These are phyloP conservation scores for Enoplosus armatus DNA, from an alignment of 2,797 vertebrate genomes.

Conservation along the genomic window DNA sequence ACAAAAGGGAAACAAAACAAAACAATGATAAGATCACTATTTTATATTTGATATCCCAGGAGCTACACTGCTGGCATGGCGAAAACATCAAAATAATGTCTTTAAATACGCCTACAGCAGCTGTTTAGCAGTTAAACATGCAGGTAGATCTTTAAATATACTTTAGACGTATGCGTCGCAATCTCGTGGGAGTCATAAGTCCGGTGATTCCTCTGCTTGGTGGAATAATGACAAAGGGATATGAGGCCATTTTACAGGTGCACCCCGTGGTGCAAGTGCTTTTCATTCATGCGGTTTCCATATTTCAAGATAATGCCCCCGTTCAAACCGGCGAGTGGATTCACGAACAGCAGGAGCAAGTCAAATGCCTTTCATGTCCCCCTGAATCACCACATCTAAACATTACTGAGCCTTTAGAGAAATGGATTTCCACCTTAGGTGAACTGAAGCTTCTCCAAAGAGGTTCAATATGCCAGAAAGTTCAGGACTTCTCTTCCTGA, in stretches of 20 bases:
- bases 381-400: constrained; percentile 30
- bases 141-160: constrained; percentile 1
- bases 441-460: neutral
- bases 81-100: neutral
- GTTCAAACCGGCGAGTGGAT: constrained; percentile 2
- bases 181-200: constrained; percentile 20
- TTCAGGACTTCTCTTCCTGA: neutral
- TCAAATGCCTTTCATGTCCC: constrained; percentile 31
- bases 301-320: constrained; percentile 38
- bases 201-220: constrained; percentile 25
- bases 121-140: constrained; percentile 16
- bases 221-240: constrained; percentile 25
- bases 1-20: neutral
- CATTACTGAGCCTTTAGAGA: neutral
- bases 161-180: neutral
- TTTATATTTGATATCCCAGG: neutral
- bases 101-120: neutral
- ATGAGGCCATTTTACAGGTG: constrained; percentile 22
- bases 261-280: constrained; percentile 27
- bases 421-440: constrained; percentile 6
- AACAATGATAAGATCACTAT: no score
- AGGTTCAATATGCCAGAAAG: neutral
- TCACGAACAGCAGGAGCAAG: constrained; percentile 36
- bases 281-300: constrained; percentile 45
- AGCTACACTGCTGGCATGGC: no score